Conservation (phyloP, 2,888 invertebrate genomes). For the Nebria brevicollis region DNA sequence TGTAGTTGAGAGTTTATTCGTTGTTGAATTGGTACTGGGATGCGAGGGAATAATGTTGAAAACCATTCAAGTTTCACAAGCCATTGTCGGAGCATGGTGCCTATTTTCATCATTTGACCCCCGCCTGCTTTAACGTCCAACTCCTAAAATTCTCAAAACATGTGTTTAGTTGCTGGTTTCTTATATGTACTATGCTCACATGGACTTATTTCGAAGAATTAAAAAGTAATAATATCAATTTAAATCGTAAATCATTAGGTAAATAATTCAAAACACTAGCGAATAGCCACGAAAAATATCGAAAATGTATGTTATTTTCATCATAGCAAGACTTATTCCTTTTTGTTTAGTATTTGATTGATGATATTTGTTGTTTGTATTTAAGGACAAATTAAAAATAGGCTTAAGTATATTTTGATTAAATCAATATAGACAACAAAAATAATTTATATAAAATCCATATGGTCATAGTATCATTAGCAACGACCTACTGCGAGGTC, state of each 20-base stretch:
- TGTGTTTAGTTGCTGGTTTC: not conserved
- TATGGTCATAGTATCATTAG: not conserved
- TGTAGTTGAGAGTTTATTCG: slow-evolving; percentile 81
- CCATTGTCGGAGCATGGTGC: slow-evolving; percentile 91
- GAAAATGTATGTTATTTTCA: too few relatives aligned
- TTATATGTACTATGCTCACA: not conserved
- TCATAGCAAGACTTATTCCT: too few relatives aligned
- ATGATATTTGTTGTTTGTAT: too few relatives aligned
- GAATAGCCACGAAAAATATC: not conserved
- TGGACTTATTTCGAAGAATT: not conserved
- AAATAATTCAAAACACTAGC: not conserved
- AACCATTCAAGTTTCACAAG: slow-evolving; percentile 98
- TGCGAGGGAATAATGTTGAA: slow-evolving; percentile 96
- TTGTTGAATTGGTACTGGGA: slow-evolving; percentile 97
- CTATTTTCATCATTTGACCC: slow-evolving; percentile 92
- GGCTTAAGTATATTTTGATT: not conserved
- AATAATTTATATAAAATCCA: slow-evolving; percentile 25
- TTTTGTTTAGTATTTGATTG: too few relatives aligned
- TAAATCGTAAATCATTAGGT: not conserved
- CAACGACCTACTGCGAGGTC: slow-evolving; percentile 41
- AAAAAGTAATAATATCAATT: not conserved
- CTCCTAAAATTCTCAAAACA: slow-evolving; percentile 68
- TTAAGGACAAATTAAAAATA: not conserved
- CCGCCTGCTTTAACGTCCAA: slow-evolving; percentile 98
- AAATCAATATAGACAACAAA: not conserved